These are phyloP conservation scores for Macaria notata DNA, from an alignment of 2,888 invertebrate genomes.

Conservation along the genomic window DNA sequence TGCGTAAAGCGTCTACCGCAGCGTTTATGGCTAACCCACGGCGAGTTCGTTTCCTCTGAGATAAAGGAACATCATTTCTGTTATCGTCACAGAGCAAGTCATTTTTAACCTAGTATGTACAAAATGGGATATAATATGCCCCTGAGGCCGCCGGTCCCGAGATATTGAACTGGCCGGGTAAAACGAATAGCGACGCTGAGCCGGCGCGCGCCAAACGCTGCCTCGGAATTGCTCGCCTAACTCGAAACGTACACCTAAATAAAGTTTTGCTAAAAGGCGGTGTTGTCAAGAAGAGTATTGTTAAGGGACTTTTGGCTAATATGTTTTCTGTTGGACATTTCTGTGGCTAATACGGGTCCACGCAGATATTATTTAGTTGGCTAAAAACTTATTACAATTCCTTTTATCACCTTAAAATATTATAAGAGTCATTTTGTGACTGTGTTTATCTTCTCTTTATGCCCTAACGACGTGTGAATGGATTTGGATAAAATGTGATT, in stretches of 20 bases:
- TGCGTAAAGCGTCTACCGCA: constrained; percentile 26
- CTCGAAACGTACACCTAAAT: constrained; percentile 28
- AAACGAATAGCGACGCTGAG: constrained; percentile 50
- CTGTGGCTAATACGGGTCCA: no score
- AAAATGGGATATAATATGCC: constrained; percentile 58
- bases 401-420: no score
- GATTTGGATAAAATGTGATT: no score
- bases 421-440: no score
- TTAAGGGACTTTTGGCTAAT: not conserved
- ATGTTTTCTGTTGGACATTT: not conserved
- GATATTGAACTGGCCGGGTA: constrained; percentile 57
- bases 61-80: constrained; percentile 62
- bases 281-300: constrained; percentile 2
- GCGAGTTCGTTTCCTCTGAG: constrained; percentile 51
- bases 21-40: constrained; percentile 36
- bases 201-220: constrained; percentile 42
- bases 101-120: constrained; percentile 65
- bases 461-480: no score
- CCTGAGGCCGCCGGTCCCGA: constrained; percentile 59
- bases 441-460: no score
- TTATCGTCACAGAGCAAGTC: constrained; percentile 64
- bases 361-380: no score
- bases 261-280: constrained; percentile 26
- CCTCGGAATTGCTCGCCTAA: constrained; percentile 41
- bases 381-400: no score